Conservation (phyloP, 2,888 invertebrate species). For the Pollenia griseotomentosa region DNA sequence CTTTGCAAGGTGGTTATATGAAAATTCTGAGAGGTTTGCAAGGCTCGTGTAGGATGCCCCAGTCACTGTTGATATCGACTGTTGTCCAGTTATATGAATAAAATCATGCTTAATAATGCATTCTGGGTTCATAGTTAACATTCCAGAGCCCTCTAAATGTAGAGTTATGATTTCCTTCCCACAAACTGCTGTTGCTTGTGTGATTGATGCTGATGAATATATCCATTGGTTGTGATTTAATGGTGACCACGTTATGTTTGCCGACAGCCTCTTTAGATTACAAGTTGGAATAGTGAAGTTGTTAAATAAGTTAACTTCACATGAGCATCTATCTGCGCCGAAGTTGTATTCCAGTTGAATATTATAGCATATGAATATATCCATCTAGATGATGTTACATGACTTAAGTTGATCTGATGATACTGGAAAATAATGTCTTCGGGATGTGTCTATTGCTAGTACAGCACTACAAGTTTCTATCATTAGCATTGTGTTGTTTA, state of each 20-base stretch:
- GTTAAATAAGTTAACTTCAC: conserved; percentile 13
- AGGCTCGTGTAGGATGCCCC: conserved; percentile 5
- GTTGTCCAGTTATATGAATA: conserved; percentile 2
- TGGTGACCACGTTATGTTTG: background rate
- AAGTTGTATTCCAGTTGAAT: conserved; percentile 4
- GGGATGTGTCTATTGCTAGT: background rate
- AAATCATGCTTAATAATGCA: background rate
- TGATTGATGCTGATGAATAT: background rate
- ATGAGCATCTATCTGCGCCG: background rate
- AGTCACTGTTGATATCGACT: background rate
- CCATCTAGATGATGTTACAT: background rate
- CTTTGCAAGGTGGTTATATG: background rate
- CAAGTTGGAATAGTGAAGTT: background rate
- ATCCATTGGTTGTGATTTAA: background rate
- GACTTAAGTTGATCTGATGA: background rate
- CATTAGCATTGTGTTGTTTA: background rate
- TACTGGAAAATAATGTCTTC: background rate
- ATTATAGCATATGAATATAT: background rate
- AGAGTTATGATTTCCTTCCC: conserved; percentile 6
- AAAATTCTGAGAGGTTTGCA: background rate
- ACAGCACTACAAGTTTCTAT: background rate
- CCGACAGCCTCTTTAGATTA: background rate
- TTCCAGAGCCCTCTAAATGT: background rate
- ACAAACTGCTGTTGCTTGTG: conserved; percentile 18
- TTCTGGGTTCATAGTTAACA: background rate